These are phyloP conservation scores for Atlantisia rogersi DNA, from an alignment of 2,113 vertebrate genomes.

Conservation along the genomic window DNA sequence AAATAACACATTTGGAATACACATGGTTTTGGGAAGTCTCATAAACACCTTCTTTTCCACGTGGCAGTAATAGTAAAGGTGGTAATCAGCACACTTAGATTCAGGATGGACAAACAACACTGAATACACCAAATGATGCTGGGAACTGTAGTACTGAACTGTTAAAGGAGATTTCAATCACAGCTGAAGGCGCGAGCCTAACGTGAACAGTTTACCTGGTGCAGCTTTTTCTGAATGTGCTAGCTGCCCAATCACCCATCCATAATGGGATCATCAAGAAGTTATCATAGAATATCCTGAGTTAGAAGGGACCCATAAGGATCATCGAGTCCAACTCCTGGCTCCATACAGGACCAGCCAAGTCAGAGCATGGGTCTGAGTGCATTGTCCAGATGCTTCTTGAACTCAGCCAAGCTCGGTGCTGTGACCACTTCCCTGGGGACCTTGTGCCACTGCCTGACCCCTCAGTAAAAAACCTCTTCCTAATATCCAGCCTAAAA, in stretches of 20 bases:
- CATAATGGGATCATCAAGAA: background rate
- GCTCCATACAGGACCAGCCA: too few relatives aligned
- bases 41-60: constrained; percentile 4
- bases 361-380: too few relatives aligned
- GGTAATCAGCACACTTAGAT: background rate
- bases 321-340: too few relatives aligned
- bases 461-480: too few relatives aligned
- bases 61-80: background rate
- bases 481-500: too few relatives aligned
- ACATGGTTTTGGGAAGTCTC: background rate
- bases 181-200: background rate
- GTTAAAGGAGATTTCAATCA: background rate
- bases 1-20: background rate
- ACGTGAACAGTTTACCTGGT: background rate
- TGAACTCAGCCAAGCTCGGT: too few relatives aligned
- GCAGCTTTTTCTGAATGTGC: background rate
- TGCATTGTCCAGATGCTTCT: too few relatives aligned
- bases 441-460: too few relatives aligned
- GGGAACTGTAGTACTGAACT: background rate
- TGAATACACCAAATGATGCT: background rate
- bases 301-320: too few relatives aligned
- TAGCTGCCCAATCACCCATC: background rate
- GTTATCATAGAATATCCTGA: background rate
- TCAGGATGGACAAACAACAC: background rate
- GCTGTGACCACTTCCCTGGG: too few relatives aligned